phyloP scores from a whole-genome alignment of 2,113 vertebrate species.

The Megaleporinus macrocephalus region DNA sequence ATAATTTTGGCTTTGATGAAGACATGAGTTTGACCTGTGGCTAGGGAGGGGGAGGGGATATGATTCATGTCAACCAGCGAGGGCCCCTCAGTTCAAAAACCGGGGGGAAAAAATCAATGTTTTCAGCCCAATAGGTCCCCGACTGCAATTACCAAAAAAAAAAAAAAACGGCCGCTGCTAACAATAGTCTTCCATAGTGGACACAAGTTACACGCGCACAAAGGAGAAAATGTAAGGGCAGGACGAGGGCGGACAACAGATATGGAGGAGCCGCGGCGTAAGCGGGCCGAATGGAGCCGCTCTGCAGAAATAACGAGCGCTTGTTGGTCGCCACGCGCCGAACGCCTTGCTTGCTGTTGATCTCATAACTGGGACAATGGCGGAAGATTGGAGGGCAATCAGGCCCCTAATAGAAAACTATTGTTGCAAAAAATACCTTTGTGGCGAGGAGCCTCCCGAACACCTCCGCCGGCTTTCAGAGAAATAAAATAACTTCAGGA shows the following conservation, averaged over 20 bases:
- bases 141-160: constrained; percentile 68
- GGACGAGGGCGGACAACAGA: constrained; percentile 30
- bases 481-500: background rate
- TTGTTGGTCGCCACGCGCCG: constrained; percentile 29
- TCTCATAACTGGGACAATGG: constrained; percentile 30
- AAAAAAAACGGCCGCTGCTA: constrained; percentile 60
- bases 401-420: background rate
- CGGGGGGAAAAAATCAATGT: constrained; percentile 66
- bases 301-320: constrained; percentile 25
- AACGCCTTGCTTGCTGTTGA: constrained; percentile 35
- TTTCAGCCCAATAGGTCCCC: constrained; percentile 66
- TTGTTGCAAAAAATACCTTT: constrained; percentile 26
- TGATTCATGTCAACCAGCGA: constrained; percentile 67
- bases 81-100: constrained; percentile 23
- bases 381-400: background rate
- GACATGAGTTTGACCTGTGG: constrained; percentile 68
- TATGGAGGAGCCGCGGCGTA: constrained; percentile 20
- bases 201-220: constrained; percentile 32
- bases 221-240: constrained; percentile 28
- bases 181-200: constrained; percentile 54
- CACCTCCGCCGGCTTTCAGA: background rate
- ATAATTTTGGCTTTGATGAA: constrained; percentile 71
- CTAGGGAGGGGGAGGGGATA: constrained; percentile 44
- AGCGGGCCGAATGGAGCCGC: background rate
- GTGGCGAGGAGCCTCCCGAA: background rate